Conservation (phyloP, 2,888 invertebrate genomes). For the Xylota sylvarum region DNA sequence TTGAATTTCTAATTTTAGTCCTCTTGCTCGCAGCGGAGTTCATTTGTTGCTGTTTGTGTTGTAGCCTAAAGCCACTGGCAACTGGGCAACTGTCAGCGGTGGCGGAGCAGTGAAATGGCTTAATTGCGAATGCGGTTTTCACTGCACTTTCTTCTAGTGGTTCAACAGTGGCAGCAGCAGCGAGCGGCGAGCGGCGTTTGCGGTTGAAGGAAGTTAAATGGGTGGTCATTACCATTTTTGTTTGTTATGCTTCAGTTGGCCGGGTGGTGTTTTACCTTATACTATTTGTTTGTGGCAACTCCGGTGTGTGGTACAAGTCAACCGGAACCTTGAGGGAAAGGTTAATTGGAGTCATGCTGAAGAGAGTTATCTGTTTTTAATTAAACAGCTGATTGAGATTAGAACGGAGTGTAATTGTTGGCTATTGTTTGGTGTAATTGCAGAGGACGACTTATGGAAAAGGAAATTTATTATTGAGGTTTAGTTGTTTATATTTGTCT, state of each 20-base stretch:
- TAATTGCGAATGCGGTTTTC: slow-evolving; percentile 71
- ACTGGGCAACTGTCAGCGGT: slow-evolving; percentile 54
- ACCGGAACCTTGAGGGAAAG: slow-evolving; percentile 60
- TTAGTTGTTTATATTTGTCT: too few species aligned
- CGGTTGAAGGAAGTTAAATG: slow-evolving; percentile 61
- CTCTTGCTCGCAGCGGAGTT: slow-evolving; percentile 40
- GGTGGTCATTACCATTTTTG: slow-evolving; percentile 73
- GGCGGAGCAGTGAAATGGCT: slow-evolving; percentile 67
- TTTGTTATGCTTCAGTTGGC: slow-evolving; percentile 64
- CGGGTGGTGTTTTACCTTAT: slow-evolving; percentile 32
- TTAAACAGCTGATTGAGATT: slow-evolving; percentile 63
- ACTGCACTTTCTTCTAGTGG: slow-evolving; percentile 73
- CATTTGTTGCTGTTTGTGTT: slow-evolving; percentile 35
- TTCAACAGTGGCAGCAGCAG: neutral
- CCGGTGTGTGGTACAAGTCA: slow-evolving; percentile 43
- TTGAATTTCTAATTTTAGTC: slow-evolving; percentile 74
- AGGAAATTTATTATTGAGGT: too few species aligned
- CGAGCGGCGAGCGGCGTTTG: neutral
- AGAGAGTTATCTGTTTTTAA: slow-evolving; percentile 65
- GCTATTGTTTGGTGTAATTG: slow-evolving; percentile 36
- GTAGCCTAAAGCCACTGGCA: slow-evolving; percentile 48
- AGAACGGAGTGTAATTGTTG: slow-evolving; percentile 36
- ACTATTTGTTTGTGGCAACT: slow-evolving; percentile 8
- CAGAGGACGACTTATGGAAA: neutral
- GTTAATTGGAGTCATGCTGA: slow-evolving; percentile 66